Evolutionary conservation across 2,888 invertebrate genomes (phyloP), one percentile per base, ranked within the genome.

Genomic region (Ectemnius continuus): DNA sequence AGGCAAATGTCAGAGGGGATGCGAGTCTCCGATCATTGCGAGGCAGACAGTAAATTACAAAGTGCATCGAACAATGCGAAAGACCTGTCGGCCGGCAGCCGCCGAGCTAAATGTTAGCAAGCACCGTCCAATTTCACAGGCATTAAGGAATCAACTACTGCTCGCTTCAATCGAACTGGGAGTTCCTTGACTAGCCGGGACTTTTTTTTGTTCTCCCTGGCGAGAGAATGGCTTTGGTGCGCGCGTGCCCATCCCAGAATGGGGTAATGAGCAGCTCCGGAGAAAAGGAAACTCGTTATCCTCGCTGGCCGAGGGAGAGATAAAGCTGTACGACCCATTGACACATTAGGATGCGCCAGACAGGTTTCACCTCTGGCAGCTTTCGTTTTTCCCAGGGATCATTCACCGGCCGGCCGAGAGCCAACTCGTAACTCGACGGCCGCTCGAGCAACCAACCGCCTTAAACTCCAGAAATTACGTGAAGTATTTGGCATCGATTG

Each of bases 281-380:
- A 56, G 64, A 45, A 56, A 28, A 56, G 57, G 20, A 52, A 46
- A 59, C 64, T 46, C 18, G 61, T 70, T 70, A 67, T 61, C 26
- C 61, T 67, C 61, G 13, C 28, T 14, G 20, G 16, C 63, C 60
- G 23, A 71, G 52, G 23, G 23, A 23, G 58, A 45, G 68, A 14
- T 52, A 52, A 16, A 52, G 52, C 16, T 16, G 46, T 64, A 65
- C 67, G 75, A 71, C 67, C 70, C 66, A 65, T 76, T 81, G 81
- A 76, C 74, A 73, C 61, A 11, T 36, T 11, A 11, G 36, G 59
- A 16, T 46, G 16, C 16, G 47, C 23, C 18, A 66, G 67, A 81
- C 71, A 78, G 74, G 73, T 79, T 81, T 81, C 76, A 79, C 81
- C 74, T 76, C 64, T 64, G 60, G 26, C 57, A 56, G 62, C 67